Conservation (phyloP, 2,797 vertebrate genomes). For the Anguilla pacifica region DNA sequence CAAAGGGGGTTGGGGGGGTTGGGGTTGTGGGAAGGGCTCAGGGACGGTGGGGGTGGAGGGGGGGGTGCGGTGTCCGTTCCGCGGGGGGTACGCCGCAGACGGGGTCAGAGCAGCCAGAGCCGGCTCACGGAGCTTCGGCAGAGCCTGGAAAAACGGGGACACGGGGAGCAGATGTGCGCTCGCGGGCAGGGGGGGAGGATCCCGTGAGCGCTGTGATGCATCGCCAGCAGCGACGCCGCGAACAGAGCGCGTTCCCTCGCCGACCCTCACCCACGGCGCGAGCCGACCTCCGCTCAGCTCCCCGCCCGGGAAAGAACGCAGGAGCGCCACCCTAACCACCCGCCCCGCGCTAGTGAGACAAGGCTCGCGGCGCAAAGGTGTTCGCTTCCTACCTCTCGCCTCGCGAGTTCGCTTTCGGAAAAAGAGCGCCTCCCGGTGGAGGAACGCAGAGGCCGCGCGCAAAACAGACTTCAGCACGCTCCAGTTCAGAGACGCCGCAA, state of each 20-base stretch:
- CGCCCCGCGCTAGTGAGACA: not conserved
- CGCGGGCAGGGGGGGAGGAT: not conserved
- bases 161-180: constrained; percentile 28
- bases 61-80: constrained; percentile 25
- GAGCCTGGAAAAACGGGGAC: constrained; percentile 24
- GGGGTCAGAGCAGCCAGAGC: not conserved
- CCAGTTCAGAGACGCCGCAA: not conserved
- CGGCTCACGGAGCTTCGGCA: not conserved
- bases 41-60: constrained; percentile 11
- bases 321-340: not conserved
- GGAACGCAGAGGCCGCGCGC: not conserved
- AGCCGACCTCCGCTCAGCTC: not conserved
- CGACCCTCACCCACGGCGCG: not conserved
- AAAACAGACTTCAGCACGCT: not conserved
- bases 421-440: not conserved
- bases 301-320: not conserved
- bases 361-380: not conserved
- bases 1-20: constrained; percentile 26
- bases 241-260: not conserved
- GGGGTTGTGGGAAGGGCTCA: constrained; percentile 20
- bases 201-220: not conserved
- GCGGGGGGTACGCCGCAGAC: constrained; percentile 16
- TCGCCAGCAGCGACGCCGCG: constrained; percentile 16
- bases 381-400: not conserved
- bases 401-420: not conserved